Base-by-base conservation (phyloP, 1,140 invertebrate species). In the Ephestia elutella region DNA sequence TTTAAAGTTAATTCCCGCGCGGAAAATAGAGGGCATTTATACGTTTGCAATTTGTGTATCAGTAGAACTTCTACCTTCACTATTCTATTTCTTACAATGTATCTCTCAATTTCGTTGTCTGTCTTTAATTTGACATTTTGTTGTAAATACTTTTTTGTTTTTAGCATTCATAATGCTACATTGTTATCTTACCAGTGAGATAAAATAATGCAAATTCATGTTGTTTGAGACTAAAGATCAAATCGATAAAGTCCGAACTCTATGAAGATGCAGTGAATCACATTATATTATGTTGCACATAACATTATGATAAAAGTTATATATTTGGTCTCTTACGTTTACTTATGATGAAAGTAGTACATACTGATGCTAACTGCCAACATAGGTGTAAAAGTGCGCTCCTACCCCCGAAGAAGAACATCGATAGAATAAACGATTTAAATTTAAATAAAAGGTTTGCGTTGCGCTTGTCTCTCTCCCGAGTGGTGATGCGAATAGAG, bases 1-100 rank as follows among this genome's bases (percentile, higher is more conserved):
- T 81, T 75, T 77, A 78, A 81, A 64, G 72, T 83, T 82, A 73
- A 68, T 75, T 79, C 72, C 76, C 63, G 19, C 18, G 71, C 65
- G 80, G 70, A 73, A 72, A 56, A 68, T 75, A 76, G 71, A 77
- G 80, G 85, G 82, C 82, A 85, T 87, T 87, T 86, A 86, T 72
- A 78, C 59, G 63, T 80, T 80, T 77, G 71, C 75, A 78, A 75
- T 68, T 82, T 70, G 66, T 76, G 62, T 73, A 78, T 70, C 64
- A 15, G 38, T 44, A 44, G 38, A 35, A 44, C 59, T 62, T 65
- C 66, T 75, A 58, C 53, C 70, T 73, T 73, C 66, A 75, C 61
- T 73, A 65, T 74, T 75, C 60, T 73, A 65, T 74, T 75, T 74
- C 69, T 65, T 75, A 77, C 74, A 70, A 71, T 77, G 70, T 82